Evolutionary conservation across 2,113 vertebrate species (phyloP).

Genomic region (Daubentonia madagascariensis): DNA sequence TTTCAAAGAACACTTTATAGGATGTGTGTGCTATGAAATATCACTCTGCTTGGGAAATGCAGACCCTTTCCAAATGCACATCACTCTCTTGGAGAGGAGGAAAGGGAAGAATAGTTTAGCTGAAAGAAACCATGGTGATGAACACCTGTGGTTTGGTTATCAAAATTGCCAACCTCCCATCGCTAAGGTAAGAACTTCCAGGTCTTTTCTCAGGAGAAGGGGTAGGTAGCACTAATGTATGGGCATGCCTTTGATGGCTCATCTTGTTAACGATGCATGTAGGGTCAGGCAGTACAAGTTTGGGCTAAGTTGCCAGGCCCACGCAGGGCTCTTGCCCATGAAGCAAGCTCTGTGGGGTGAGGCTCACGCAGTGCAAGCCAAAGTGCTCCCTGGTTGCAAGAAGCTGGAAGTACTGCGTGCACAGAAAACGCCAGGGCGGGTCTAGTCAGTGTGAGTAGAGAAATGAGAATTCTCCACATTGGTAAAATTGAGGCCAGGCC

Average conservation of each 20-base stretch:
- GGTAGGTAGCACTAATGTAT: neutral
- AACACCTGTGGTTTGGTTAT: neutral
- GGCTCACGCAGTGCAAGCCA: neutral
- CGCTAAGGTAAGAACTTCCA: neutral
- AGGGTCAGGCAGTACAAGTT: neutral
- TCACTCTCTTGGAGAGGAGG: neutral
- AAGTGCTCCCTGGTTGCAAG: neutral
- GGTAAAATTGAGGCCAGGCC: neutral
- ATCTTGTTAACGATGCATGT: neutral
- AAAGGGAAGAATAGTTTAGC: neutral
- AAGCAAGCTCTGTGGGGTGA: neutral
- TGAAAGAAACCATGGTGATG: neutral
- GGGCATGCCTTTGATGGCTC: neutral
- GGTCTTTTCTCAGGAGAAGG: neutral
- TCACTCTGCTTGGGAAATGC: neutral
- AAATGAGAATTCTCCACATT: neutral
- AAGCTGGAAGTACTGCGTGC: fast-evolving
- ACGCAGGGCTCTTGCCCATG: neutral
- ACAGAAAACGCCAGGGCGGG: neutral
- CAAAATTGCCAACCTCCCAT: neutral
- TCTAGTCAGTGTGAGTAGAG: neutral
- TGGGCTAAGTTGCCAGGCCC: neutral
- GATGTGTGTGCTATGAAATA: neutral
- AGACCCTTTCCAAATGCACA: neutral
- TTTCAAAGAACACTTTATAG: neutral